A percentile compares a stretch with the other conserved stretches of the same genome.
Evolutionary conservation across 2,888 invertebrate genomes (phyloP).

Genomic region (Boloria selene): DNA sequence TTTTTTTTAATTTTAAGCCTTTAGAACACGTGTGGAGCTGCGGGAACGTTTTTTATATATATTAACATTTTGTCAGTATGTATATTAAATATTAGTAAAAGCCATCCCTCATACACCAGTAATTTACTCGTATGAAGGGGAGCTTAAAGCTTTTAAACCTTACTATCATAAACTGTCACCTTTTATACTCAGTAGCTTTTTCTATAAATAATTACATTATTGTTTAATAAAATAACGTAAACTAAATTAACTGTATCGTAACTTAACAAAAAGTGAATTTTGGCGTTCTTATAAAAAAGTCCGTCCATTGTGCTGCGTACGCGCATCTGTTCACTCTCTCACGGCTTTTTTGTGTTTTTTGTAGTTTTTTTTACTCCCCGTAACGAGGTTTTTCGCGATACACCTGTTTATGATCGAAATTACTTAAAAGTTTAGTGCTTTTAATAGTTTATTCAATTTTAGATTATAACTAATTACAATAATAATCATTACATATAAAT

Average conservation of each 20-base stretch:
- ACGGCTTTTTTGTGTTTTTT: conserved; percentile 5
- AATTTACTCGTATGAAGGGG: too few species aligned
- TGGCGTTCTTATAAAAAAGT: background rate
- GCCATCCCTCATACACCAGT: too few species aligned
- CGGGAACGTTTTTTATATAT: too few species aligned
- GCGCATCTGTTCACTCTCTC: conserved; percentile 11
- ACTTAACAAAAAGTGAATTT: background rate
- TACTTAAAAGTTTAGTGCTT: background rate
- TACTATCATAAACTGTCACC: too few species aligned
- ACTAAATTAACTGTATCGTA: conserved; percentile 8
- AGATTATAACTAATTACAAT: too few species aligned
- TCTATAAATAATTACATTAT: background rate
- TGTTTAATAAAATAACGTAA: conserved; percentile 3
- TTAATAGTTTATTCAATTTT: too few species aligned
- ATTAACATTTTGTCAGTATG: too few species aligned
- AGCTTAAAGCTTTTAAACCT: too few species aligned
- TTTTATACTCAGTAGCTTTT: background rate
- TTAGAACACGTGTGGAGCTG: too few species aligned
- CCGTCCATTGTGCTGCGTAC: background rate
- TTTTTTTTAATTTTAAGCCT: too few species aligned
- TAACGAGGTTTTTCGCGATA: conserved; percentile 5
- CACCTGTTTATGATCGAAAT: conserved; percentile 7
- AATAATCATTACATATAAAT: too few species aligned
- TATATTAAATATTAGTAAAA: too few species aligned
- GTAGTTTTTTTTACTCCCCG: background rate